phyloP scores from a whole-genome alignment of 2,888 invertebrate genomes.

The Parnassius apollo region DNA sequence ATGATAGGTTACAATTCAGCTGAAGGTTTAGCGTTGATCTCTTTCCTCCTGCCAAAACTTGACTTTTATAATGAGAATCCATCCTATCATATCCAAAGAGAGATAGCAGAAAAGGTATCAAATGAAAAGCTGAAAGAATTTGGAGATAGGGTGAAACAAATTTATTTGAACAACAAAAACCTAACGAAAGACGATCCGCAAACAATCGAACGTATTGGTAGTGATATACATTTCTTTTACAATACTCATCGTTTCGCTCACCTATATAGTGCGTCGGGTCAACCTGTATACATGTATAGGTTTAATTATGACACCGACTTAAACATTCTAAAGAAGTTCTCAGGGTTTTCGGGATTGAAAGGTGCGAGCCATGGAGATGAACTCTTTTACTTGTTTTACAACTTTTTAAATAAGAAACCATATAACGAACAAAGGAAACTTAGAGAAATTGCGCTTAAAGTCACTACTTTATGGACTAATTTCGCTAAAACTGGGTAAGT shows the following conservation, averaged over 20 bases:
- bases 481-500: constrained; percentile 70
- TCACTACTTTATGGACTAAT: constrained; percentile 70
- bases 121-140: constrained; percentile 41
- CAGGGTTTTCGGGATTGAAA: constrained; percentile 38
- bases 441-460: constrained; percentile 49
- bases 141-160: constrained; percentile 48
- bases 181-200: constrained; percentile 38
- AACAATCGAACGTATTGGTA: constrained; percentile 42
- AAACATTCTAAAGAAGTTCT: constrained; percentile 48
- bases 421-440: constrained; percentile 47
- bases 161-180: constrained; percentile 46
- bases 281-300: constrained; percentile 50
- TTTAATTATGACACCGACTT: constrained; percentile 57
- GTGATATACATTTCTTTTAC: constrained; percentile 50
- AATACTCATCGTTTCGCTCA: constrained; percentile 50
- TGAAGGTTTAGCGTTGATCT: constrained; percentile 50
- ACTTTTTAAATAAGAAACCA: constrained; percentile 50
- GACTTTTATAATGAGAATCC: constrained; percentile 44
- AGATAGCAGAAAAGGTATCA: constrained; percentile 42
- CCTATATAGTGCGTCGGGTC: constrained; percentile 38
- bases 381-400: constrained; percentile 66
- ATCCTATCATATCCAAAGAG: constrained; percentile 48
- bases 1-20: constrained; percentile 55
- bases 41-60: constrained; percentile 41
- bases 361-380: constrained; percentile 76